Evolutionary conservation across 92 coral and sea anemone genomes (phyloP).

Genomic region (Heteractis magnifica): DNA sequence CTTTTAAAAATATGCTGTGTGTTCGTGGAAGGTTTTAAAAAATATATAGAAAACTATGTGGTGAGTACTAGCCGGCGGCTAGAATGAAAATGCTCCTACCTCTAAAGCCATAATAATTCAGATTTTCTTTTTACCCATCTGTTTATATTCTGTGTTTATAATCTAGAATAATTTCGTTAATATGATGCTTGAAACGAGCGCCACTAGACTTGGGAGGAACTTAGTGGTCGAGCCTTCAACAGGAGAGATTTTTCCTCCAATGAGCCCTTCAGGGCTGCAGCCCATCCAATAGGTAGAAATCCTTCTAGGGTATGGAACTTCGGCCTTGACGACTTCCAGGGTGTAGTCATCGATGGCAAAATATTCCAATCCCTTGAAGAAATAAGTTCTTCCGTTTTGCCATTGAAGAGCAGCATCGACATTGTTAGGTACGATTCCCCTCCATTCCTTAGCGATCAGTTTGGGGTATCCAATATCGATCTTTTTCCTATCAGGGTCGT

Average conservation of each 20-base stretch:
- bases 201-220: conserved; percentile 21
- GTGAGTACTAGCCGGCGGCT: too few relatives aligned
- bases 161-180: conserved; percentile 22
- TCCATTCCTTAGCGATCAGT: conserved; percentile 59
- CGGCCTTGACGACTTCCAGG: conserved; percentile 19
- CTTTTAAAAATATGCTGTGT: too few relatives aligned
- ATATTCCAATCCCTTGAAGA: conserved; percentile 77
- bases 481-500: conserved; percentile 26
- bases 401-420: conserved; percentile 84
- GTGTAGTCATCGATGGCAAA: conserved; percentile 64
- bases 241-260: conserved; percentile 41
- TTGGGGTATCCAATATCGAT: conserved; percentile 58
- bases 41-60: neutral
- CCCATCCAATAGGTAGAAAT: conserved; percentile 68
- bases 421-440: conserved; percentile 52
- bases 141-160: neutral
- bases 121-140: neutral
- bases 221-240: conserved; percentile 17
- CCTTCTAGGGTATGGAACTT: conserved; percentile 52
- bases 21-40: neutral
- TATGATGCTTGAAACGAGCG: neutral
- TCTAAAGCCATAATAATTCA: neutral
- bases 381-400: conserved; percentile 71
- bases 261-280: conserved; percentile 27
- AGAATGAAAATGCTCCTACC: neutral